phyloP scores from a whole-genome alignment of 2,797 vertebrate species.

The Graptemys geographica region DNA sequence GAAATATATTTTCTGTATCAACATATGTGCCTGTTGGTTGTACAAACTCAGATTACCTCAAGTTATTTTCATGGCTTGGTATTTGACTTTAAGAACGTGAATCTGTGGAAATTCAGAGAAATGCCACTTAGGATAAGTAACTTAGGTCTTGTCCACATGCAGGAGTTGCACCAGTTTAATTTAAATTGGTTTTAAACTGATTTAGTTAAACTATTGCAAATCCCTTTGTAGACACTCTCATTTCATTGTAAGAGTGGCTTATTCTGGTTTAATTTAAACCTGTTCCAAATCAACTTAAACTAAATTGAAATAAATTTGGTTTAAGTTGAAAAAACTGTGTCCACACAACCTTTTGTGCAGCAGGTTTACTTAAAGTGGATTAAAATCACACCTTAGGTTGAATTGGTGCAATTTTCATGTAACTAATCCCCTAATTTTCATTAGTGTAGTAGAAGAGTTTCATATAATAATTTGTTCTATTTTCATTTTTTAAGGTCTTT shows the following conservation, averaged over 20 bases:
- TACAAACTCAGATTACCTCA: no score
- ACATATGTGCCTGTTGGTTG: no score
- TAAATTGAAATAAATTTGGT: neutral
- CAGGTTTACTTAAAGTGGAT: neutral
- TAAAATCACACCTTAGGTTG: neutral
- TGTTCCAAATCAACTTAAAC: neutral
- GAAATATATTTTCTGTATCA: no score
- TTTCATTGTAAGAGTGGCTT: neutral
- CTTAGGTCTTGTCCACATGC: neutral
- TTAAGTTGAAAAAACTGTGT: neutral
- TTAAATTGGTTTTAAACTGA: neutral
- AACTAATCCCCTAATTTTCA: neutral
- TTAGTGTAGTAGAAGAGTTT: neutral
- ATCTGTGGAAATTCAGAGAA: no score
- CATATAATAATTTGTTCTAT: neutral
- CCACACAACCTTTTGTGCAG: neutral
- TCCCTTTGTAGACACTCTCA: neutral
- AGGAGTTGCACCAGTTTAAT: neutral
- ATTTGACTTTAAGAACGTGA: no score
- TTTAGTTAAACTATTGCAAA: neutral
- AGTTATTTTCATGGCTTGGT: no score
- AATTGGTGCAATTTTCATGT: neutral
- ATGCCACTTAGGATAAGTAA: neutral
- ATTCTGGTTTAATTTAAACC: neutral
- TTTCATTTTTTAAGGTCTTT: slow-evolving; percentile 58